Percentiles rank a stretch among this genome's conserved stretches.
These are phyloP conservation scores for Cerastis rubricosa DNA, from an alignment of 2,888 invertebrate genomes.

Conservation along the genomic window DNA sequence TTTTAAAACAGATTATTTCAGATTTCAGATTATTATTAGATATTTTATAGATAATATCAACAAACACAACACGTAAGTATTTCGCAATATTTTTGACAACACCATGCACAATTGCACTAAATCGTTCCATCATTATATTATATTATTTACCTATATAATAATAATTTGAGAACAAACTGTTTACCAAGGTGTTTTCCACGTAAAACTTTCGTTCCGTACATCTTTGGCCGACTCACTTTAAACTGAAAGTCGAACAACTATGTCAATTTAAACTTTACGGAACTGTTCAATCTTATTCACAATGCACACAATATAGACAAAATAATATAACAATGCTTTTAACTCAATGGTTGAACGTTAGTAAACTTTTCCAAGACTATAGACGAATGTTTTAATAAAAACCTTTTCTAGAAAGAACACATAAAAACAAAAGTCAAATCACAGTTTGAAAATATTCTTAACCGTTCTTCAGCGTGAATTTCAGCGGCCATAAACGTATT, in stretches of 20 bases:
- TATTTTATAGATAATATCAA: not conserved
- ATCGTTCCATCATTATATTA: not conserved
- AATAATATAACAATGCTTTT: not conserved
- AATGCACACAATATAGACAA: conserved; percentile 10
- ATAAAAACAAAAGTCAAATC: not conserved
- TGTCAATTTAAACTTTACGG: conserved; percentile 43
- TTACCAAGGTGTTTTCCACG: not conserved
- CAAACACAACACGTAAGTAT: conserved; percentile 38
- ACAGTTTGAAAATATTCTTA: not conserved
- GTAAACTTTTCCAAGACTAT: not conserved
- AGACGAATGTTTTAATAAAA: not conserved
- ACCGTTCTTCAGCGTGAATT: not conserved
- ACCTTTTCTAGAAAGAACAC: not conserved
- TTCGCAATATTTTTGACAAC: not conserved
- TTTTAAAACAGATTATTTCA: too few species aligned
- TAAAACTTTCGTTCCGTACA: conserved; percentile 9
- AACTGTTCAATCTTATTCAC: conserved; percentile 35
- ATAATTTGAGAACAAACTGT: not conserved
- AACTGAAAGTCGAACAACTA: conserved; percentile 31
- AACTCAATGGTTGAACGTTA: not conserved
- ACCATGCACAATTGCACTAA: not conserved
- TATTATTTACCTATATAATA: not conserved
- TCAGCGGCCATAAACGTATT: not conserved
- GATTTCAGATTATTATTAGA: too few species aligned
- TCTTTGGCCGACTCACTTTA: conserved; percentile 12